A percentile compares a stretch with the other conserved stretches of the same genome.
These are phyloP conservation scores for Aramus guarauna DNA, from an alignment of 2,113 vertebrate species.

Conservation along the genomic window DNA sequence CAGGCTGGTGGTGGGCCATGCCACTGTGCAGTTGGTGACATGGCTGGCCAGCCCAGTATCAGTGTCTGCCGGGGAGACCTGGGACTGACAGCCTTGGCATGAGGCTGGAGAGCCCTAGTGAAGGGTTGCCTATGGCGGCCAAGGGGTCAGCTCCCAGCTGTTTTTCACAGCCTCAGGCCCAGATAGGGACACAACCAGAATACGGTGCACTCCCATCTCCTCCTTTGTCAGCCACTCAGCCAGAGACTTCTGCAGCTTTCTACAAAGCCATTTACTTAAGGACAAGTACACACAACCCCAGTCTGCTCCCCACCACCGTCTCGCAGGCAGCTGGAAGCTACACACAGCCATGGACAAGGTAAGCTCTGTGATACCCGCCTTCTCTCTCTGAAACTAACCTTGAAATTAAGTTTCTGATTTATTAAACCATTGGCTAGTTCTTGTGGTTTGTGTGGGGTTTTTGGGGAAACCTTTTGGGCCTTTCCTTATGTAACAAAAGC, in stretches of 20 bases:
- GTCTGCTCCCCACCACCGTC: background rate
- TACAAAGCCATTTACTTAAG: background rate
- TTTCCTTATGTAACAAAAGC: background rate
- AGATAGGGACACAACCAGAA: background rate
- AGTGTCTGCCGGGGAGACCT: background rate
- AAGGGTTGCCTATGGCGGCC: background rate
- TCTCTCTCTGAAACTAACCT: background rate
- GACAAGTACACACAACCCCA: background rate
- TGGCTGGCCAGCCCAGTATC: background rate
- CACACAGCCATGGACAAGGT: background rate
- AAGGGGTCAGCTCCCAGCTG: background rate
- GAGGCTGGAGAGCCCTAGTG: background rate
- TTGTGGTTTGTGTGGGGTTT: background rate
- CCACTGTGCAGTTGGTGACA: rapidly evolving
- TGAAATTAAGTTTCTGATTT: background rate
- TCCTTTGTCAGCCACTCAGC: background rate
- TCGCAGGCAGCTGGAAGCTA: background rate
- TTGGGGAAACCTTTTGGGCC: background rate
- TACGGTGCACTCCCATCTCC: background rate
- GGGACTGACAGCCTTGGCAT: background rate
- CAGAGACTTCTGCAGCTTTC: background rate
- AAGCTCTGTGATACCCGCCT: rapidly evolving
- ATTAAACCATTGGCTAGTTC: background rate
- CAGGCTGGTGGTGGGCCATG: background rate
- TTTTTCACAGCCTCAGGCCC: background rate